Base-by-base conservation (phyloP, 2,113 vertebrate species). In the Trinectes maculatus region DNA sequence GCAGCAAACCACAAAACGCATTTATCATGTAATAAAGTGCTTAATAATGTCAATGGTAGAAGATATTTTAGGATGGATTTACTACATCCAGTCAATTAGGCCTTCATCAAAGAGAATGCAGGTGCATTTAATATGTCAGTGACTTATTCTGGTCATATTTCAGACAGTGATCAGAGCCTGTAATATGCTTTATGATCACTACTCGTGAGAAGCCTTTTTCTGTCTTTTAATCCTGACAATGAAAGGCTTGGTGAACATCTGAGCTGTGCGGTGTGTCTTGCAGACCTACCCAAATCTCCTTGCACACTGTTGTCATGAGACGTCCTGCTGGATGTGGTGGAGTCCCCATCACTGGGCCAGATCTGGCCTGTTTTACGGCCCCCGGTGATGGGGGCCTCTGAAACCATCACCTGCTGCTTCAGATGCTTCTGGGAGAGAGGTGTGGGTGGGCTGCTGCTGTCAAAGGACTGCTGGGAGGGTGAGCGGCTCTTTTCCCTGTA, bases 381-480 rank as follows among this genome's bases (percentile, higher is more conserved):
- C 0, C 95, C 94, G 8, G 94, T 91, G 36, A 94, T 92, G 60
- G 94, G 92, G 22, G 94, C 93, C 77, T 96, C 95, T 0, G 94
- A 93, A 59, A 93, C 92, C 2, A 92, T 83, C 18, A 93, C 93
- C 78, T 94, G 94, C 84, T 95, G 95, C 57, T 94, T 89, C 80
- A 94, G 94, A 18, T 93, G 88, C 47, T 95, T 96, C 18, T 95
- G 96, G 11, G 95, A 94, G 91, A 98, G 95, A 0, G 96, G 96
- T 0, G 96, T 98, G 0, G 98, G 97, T 0, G 97, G 98, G 59
- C 96, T 98, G 89, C 96, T 95, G 85, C 98, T 98, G 86, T 96
- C 98, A 5, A 98, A 92, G 6, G 97, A 99, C 80, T 97, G 96
- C 87, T 98, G 95, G 1, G 96, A 99, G 0, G 96, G 96, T 0